phyloP scores from a whole-genome alignment of 64 coral and sea anemone genomes.

The Porites australiensis region DNA sequence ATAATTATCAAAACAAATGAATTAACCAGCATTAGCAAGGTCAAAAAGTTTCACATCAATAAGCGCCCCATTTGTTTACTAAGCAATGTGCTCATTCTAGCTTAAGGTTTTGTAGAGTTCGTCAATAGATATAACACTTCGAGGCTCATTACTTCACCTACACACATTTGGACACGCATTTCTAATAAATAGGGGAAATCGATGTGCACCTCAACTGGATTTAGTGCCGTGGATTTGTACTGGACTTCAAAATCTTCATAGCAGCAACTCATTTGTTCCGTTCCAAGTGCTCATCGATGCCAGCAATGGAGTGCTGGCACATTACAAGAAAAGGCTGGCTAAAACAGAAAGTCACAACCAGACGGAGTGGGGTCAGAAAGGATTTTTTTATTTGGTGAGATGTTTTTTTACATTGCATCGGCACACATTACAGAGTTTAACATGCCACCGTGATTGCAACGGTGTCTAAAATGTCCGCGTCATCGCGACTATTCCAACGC shows the following conservation, averaged over 20 bases:
- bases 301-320: slow-evolving; percentile 4
- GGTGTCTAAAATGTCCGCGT: too few species aligned
- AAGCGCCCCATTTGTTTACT: too few species aligned
- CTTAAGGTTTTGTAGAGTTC: too few species aligned
- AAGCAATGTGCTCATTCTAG: too few species aligned
- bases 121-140: too few species aligned
- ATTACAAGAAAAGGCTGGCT: slow-evolving; percentile 28
- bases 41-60: too few species aligned
- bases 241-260: slow-evolving; percentile 20
- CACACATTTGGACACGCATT: too few species aligned
- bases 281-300: slow-evolving; percentile 54
- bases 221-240: slow-evolving; percentile 40
- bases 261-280: not conserved
- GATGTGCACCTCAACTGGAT: not conserved
- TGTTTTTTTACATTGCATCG: not conserved
- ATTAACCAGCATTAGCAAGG: too few species aligned
- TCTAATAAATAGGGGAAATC: slow-evolving; percentile 14
- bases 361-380: not conserved
- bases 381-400: slow-evolving; percentile 21
- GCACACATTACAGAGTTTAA: not conserved
- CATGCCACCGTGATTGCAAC: not conserved
- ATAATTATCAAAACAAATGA: too few species aligned
- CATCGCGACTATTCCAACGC: too few species aligned
- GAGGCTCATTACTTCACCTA: too few species aligned
- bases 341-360: not conserved